Percentiles rank a stretch among this genome's conserved stretches.
Conservation (phyloP, 1,140 invertebrate genomes). For the Ditylenchus dipsaci region DNA sequence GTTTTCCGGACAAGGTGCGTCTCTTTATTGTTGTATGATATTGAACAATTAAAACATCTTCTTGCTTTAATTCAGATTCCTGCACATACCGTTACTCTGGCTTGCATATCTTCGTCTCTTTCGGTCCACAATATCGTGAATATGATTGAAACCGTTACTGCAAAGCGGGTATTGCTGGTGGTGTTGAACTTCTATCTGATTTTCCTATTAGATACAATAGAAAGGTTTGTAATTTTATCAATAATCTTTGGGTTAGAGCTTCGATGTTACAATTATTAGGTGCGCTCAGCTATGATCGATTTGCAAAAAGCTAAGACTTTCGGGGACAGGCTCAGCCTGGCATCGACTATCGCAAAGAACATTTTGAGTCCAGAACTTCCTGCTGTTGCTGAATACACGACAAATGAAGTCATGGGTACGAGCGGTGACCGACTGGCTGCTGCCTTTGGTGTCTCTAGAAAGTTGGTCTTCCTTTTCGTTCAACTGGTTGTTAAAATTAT, state of each 20-base stretch:
- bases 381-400: conserved; percentile 93
- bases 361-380: conserved; percentile 70
- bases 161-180: conserved; percentile 65
- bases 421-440: conserved; percentile 89
- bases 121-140: conserved; percentile 81
- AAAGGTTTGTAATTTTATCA: conserved; percentile 93
- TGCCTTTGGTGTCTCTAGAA: conserved; percentile 74
- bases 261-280: conserved; percentile 33
- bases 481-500: too few relatives aligned
- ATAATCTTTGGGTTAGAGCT: conserved; percentile 61
- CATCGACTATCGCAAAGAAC: conserved; percentile 61
- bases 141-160: conserved; percentile 72
- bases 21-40: background rate
- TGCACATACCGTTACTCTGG: conserved; percentile 95
- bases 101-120: conserved; percentile 95
- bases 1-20: conserved; percentile 72
- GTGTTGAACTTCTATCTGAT: conserved; percentile 97
- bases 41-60: too few relatives aligned
- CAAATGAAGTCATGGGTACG: conserved; percentile 95
- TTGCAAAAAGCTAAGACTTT: conserved; percentile 87
- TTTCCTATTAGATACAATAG: conserved; percentile 91
- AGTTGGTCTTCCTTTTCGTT: conserved; percentile 38
- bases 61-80: conserved; percentile 71
- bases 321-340: conserved; percentile 70
- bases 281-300: conserved; percentile 71